These are phyloP conservation scores for Mungos mungo DNA, from an alignment of 2,113 vertebrate species.

Conservation along the genomic window DNA sequence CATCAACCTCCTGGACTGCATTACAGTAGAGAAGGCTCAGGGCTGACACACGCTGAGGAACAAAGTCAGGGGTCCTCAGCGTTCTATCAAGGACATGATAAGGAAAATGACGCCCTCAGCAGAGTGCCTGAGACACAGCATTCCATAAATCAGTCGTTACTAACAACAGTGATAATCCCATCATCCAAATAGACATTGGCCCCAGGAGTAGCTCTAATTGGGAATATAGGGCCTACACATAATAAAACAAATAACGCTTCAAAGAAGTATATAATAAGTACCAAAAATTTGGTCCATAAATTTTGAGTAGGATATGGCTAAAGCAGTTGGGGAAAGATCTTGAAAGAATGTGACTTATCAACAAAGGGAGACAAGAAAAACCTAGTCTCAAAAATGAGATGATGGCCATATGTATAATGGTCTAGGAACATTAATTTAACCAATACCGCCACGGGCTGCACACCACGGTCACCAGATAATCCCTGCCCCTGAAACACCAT, in stretches of 20 bases:
- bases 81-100: not conserved
- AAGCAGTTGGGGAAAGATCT: not conserved
- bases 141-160: not conserved
- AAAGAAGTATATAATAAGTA: not conserved
- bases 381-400: not conserved
- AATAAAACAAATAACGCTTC: not conserved
- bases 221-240: not conserved
- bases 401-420: not conserved
- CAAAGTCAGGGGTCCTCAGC: not conserved
- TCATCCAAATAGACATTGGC: not conserved
- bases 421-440: not conserved
- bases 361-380: not conserved
- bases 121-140: not conserved
- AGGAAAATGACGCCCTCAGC: not conserved
- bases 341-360: not conserved
- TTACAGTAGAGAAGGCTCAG: not conserved
- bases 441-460: not conserved
- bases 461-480: not conserved
- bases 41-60: not conserved
- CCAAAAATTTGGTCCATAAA: not conserved
- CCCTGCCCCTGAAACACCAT: not conserved
- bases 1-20: not conserved
- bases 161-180: not conserved
- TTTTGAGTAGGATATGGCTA: not conserved
- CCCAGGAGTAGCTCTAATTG: not conserved